Conservation (phyloP, 1,140 invertebrate genomes). For the Bicyclus anynana region DNA sequence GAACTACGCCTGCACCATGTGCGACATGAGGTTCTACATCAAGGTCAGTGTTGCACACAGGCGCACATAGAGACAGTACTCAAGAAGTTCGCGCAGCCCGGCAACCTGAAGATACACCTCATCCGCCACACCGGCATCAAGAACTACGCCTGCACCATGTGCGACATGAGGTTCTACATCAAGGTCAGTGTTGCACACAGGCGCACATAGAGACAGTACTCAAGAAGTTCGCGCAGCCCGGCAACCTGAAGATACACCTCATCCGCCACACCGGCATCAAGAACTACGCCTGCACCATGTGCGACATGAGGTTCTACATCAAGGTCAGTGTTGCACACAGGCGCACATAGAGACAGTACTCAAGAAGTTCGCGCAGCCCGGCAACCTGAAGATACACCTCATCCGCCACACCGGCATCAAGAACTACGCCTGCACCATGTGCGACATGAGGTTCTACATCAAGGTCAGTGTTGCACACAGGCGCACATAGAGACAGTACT, state of each 20-base stretch:
- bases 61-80: slow-evolving; percentile 79
- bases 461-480: too few species aligned
- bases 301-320: slow-evolving; percentile 73
- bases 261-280: slow-evolving; percentile 75
- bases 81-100: slow-evolving; percentile 83
- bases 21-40: slow-evolving; percentile 73
- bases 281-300: slow-evolving; percentile 66
- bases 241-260: slow-evolving; percentile 70
- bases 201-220: slow-evolving; percentile 79
- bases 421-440: slow-evolving; percentile 66
- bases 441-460: slow-evolving; percentile 73
- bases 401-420: slow-evolving; percentile 73
- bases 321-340: too few species aligned
- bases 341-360: too few species aligned
- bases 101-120: slow-evolving; percentile 70
- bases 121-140: slow-evolving; percentile 75
- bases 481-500: too few species aligned
- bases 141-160: slow-evolving; percentile 66
- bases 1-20: slow-evolving; percentile 66
- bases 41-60: slow-evolving; percentile 59
- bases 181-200: slow-evolving; percentile 59
- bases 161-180: slow-evolving; percentile 73
- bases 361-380: slow-evolving; percentile 83
- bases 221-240: slow-evolving; percentile 83
- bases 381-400: slow-evolving; percentile 70